These are phyloP conservation scores for Calliopsis andreniformis DNA, from an alignment of 1,140 invertebrate species.

Conservation along the genomic window DNA sequence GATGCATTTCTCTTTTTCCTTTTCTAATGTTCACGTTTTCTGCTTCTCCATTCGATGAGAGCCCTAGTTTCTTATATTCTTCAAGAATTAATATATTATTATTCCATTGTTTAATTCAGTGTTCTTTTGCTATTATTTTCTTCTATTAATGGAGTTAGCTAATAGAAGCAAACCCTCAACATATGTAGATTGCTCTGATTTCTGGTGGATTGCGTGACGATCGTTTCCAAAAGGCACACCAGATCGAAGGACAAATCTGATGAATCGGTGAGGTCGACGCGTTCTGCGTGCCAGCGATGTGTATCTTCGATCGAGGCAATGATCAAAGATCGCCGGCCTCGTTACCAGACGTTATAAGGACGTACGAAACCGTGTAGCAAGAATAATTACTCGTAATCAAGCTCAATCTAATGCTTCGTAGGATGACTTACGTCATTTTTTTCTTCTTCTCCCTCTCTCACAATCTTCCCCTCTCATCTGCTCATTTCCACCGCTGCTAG, in stretches of 20 bases:
- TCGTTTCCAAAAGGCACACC: conserved; percentile 49
- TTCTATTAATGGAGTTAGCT: no score
- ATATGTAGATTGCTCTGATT: no score
- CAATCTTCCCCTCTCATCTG: not conserved
- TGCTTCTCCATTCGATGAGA: no score
- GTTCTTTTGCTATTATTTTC: no score
- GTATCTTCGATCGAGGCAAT: conserved; percentile 60
- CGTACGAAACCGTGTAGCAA: conserved; percentile 70
- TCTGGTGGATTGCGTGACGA: no score
- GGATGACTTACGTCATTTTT: conserved; percentile 76
- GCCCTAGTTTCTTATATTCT: no score
- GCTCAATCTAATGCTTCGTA: conserved; percentile 78
- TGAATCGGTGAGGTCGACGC: conserved; percentile 54
- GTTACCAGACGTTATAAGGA: conserved; percentile 66
- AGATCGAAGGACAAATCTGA: conserved; percentile 38
- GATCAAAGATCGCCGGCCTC: conserved; percentile 66
- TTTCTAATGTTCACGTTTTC: no score
- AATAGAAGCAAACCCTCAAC: no score
- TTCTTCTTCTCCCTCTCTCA: conserved; percentile 17
- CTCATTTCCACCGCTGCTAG: conserved; percentile 15
- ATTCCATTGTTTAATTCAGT: no score
- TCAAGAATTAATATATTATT: no score
- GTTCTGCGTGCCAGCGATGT: conserved; percentile 48
- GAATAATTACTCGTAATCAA: conserved; percentile 81
- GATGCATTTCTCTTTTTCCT: no score